Evolutionary conservation across 2,888 invertebrate species (phyloP).

Genomic region (Ommatoiulus sabulosus): DNA sequence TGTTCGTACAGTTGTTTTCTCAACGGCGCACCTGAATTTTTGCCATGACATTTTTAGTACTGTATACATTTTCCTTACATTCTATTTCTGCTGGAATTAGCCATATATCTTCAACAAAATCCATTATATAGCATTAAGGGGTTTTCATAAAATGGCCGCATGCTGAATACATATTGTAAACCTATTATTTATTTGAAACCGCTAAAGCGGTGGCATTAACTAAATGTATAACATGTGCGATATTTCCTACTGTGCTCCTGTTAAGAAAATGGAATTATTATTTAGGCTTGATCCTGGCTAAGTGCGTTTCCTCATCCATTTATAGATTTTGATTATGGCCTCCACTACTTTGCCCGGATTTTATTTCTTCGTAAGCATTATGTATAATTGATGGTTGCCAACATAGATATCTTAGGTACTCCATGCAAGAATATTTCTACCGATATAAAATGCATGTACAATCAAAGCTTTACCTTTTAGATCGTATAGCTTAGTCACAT

Average conservation of each 20-base stretch:
- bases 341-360: not conserved
- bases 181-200: not conserved
- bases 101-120: not conserved
- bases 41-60: not conserved
- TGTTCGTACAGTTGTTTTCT: not conserved
- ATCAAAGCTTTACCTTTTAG: not conserved
- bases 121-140: not conserved
- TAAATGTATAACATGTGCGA: not conserved
- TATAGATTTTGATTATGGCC: not conserved
- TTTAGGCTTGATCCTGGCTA: constrained; percentile 11
- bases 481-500: not conserved
- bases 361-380: constrained; percentile 11
- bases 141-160: not conserved
- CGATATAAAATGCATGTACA: not conserved
- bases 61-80: not conserved
- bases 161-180: not conserved
- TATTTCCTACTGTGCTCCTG: not conserved
- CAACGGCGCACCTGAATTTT: not conserved
- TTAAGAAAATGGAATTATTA: not conserved
- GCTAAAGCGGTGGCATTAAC: constrained; percentile 1
- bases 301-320: constrained; percentile 28
- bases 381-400: constrained; percentile 28
- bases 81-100: not conserved
- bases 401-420: not conserved
- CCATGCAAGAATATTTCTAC: not conserved